Evolutionary conservation across 53 echinoderm and acorn worm species (phyloP), one percentile per base, ranked within the genome.

Genomic region (Holothuria scabra): DNA sequence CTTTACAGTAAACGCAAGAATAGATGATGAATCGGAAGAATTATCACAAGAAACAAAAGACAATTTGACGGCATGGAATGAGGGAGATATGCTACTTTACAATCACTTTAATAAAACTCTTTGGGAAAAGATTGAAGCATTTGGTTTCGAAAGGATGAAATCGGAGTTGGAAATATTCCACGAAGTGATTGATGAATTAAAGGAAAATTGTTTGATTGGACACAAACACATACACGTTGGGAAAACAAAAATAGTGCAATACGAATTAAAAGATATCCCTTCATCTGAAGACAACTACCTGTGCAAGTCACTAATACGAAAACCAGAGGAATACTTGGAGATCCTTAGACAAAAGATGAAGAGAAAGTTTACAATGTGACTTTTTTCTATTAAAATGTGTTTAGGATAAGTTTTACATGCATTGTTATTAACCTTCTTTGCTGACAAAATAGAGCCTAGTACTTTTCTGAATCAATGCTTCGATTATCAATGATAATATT

Each of bases 31-130:
- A 79, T 29, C 32, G 35, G 55, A 84, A n/a, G 9, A 10, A 4
- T 56, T 76, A 28, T 67, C 89, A 12, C 20, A 58, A 2, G 64
- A 70, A 2, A 82, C 87, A 1, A 90, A 60, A 12, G 38, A 83
- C 20, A 82, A 83, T 20, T 88, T 94, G 13, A 13, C 81, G 31
- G 29, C 56, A 9, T 94, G 95, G 95, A 91, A 90, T 14, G 56
- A 60, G 12, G 95, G 95, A 1, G 95, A 94, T 66, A 60, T 85
- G 19, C 60, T 67, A 14, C 82, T 94, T 2, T 94, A 94, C 38
- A 33, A 69, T 21, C 74, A 92, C 34, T 94, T 94, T 28, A 94
- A 92, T 57, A 31, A 28, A 29, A 92, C 89, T 19, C 85, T 94
- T 3, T 90, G 92, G 88, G 69, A 56, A 31, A 84, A 85, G 84